A percentile compares a stretch with the other conserved stretches of the same genome.
These are phyloP conservation scores for Cydia amplana DNA, from an alignment of 1,140 invertebrate species.

Conservation along the genomic window DNA sequence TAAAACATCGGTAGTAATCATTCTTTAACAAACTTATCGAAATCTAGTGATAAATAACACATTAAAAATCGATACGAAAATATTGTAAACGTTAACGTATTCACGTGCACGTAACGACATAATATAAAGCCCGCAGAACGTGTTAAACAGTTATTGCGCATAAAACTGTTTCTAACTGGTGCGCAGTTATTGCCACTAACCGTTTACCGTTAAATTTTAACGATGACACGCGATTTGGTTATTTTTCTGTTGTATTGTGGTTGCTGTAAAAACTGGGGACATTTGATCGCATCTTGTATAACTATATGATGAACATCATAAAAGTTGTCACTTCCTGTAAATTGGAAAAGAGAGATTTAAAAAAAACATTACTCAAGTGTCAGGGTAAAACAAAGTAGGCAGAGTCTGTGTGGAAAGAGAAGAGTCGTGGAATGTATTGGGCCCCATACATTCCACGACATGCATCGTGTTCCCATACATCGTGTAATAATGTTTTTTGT, in stretches of 20 bases:
- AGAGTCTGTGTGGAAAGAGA: too few relatives aligned
- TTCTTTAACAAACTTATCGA: neutral
- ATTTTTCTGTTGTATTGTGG: constrained; percentile 27
- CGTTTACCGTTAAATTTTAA: constrained; percentile 59
- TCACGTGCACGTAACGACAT: constrained; percentile 51
- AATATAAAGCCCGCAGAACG: constrained; percentile 40
- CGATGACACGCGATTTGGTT: constrained; percentile 52
- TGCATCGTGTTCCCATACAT: too few relatives aligned
- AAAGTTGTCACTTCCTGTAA: neutral
- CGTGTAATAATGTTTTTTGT: too few relatives aligned
- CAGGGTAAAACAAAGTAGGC: too few relatives aligned
- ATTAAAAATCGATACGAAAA: constrained; percentile 37
- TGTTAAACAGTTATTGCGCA: constrained; percentile 55
- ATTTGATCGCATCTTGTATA: neutral
- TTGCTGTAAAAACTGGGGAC: neutral
- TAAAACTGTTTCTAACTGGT: constrained; percentile 54
- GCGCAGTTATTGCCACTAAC: constrained; percentile 47
- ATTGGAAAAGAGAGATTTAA: too few relatives aligned
- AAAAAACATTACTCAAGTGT: too few relatives aligned
- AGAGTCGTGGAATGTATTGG: too few relatives aligned
- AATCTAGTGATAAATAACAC: neutral
- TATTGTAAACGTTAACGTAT: constrained; percentile 51
- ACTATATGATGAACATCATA: neutral
- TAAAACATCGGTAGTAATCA: neutral
- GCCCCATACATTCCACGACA: too few relatives aligned